phyloP scores from a whole-genome alignment of 2,888 invertebrate species.

The Apantesis nais region DNA sequence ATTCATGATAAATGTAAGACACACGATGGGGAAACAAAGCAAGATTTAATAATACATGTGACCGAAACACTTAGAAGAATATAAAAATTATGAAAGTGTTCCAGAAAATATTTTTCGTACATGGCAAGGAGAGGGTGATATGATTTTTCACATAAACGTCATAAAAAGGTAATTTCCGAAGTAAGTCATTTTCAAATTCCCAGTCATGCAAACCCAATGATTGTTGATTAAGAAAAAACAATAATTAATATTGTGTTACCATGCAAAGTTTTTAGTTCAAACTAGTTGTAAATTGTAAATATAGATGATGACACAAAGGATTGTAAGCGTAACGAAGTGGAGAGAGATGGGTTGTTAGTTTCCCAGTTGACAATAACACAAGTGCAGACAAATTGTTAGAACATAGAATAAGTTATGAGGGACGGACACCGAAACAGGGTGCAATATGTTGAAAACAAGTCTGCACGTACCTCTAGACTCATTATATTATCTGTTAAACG shows the following conservation, averaged over 20 bases:
- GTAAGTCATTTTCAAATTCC: constrained; percentile 20
- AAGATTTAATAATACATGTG: neutral
- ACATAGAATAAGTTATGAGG: constrained; percentile 28
- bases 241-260: constrained; percentile 21
- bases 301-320: constrained; percentile 24
- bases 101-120: neutral
- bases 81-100: neutral
- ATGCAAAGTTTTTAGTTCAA: constrained; percentile 33
- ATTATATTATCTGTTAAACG: constrained; percentile 24
- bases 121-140: neutral
- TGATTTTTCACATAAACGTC: constrained; percentile 13
- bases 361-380: constrained; percentile 33
- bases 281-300: constrained; percentile 18
- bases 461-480: constrained; percentile 58
- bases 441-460: constrained; percentile 50
- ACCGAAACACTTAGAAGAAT: constrained; percentile 1
- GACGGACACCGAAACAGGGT: constrained; percentile 51
- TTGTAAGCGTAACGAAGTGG: constrained; percentile 37
- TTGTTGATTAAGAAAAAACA: constrained; percentile 23
- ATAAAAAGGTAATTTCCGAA: constrained; percentile 18
- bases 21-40: constrained; percentile 5
- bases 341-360: constrained; percentile 28
- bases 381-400: constrained; percentile 47
- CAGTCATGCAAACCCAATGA: constrained; percentile 40
- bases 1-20: constrained; percentile 15